These are phyloP conservation scores for Paradoxurus hermaphroditus DNA, from an alignment of 2,113 vertebrate species.

Conservation along the genomic window DNA sequence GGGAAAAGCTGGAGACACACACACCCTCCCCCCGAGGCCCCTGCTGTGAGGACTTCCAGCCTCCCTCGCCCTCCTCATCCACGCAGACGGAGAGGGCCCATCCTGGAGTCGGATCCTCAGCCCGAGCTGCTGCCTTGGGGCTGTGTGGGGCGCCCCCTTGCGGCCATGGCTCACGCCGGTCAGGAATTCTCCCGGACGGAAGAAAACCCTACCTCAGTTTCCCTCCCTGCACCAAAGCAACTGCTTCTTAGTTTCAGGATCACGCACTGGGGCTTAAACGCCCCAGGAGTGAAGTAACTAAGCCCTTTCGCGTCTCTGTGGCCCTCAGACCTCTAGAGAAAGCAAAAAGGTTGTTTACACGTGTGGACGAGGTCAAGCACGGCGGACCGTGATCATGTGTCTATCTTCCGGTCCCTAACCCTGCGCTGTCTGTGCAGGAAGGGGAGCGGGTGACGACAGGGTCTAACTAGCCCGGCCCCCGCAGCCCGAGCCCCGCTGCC, in stretches of 20 bases:
- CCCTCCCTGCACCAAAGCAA: background rate
- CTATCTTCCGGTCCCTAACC: background rate
- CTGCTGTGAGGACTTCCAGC: background rate
- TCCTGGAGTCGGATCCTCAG: background rate
- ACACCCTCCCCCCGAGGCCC: background rate
- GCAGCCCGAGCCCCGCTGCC: fast-evolving
- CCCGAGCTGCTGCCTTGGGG: too few relatives aligned
- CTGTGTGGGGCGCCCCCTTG: background rate
- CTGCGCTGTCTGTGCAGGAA: too few relatives aligned
- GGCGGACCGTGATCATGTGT: fast-evolving
- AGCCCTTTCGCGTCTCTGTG: too few relatives aligned
- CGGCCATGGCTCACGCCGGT: background rate
- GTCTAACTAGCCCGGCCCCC: background rate
- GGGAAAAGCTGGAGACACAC: background rate
- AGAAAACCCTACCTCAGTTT: background rate
- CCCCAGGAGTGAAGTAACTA: too few relatives aligned
- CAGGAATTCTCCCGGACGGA: background rate
- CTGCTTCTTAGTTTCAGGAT: background rate
- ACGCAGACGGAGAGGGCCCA: background rate
- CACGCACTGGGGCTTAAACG: fast-evolving
- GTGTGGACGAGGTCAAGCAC: too few relatives aligned
- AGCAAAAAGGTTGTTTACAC: fast-evolving
- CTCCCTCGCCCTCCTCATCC: too few relatives aligned
- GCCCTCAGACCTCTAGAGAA: background rate
- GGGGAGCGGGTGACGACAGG: background rate